phyloP scores from a whole-genome alignment of 92 coral and sea anemone species.

The Parazoanthus swiftii region DNA sequence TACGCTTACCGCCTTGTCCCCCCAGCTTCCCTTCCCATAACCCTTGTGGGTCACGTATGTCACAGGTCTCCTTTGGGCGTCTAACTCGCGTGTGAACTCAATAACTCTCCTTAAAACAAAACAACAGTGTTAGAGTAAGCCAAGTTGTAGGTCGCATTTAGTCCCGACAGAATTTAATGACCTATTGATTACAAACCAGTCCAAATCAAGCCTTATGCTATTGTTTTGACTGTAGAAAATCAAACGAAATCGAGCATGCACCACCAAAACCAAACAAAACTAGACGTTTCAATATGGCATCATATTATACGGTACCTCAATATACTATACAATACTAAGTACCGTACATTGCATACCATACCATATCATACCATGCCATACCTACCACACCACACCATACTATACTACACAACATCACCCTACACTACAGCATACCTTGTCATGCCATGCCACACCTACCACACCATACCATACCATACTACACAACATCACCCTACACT shows the following conservation, averaged over 20 bases:
- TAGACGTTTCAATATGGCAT: no score
- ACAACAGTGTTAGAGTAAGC: not conserved
- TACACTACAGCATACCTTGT: no score
- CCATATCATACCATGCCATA: not conserved
- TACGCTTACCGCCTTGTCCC: slow-evolving; percentile 78
- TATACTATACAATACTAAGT: no score
- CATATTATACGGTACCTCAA: no score
- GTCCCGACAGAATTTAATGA: not conserved
- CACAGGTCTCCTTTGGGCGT: slow-evolving; percentile 74
- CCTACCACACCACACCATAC: not conserved
- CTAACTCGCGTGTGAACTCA: slow-evolving; percentile 64
- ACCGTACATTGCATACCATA: no score
- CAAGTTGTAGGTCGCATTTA: not conserved
- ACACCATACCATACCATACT: not conserved
- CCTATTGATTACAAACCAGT: no score
- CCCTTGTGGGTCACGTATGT: slow-evolving; percentile 70
- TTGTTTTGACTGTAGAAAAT: fast-evolving
- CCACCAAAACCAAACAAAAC: not conserved
- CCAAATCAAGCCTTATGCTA: no score
- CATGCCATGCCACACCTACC: not conserved
- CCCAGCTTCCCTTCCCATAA: slow-evolving; percentile 53
- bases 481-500: not conserved
- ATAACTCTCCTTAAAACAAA: slow-evolving; percentile 53
- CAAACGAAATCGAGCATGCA: not conserved
- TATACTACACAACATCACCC: not conserved